Evolutionary conservation across 2,797 vertebrate species (phyloP), one percentile per base, ranked within the genome.

Genomic region (Phrynocephalus forsythii): DNA sequence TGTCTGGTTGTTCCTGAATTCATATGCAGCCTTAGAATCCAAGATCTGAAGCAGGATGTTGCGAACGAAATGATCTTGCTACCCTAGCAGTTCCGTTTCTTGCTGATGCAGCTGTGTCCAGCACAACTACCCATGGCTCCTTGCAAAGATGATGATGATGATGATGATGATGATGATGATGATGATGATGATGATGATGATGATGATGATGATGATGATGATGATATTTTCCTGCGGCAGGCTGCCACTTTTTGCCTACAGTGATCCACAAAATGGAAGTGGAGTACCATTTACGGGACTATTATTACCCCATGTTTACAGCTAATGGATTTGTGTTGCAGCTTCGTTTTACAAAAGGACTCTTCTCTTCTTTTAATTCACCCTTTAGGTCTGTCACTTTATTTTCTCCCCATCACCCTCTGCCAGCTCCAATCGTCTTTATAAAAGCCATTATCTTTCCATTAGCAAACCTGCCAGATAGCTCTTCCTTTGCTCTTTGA

Each of bases 401-500:
- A 87, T 92, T 92, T 92, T 82, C 90, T 89, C 92, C 89, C 86
- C 91, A 82, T 92, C 90, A 56, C 52, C 52, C 52, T 56, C 86
- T 91, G 90, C 93, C 90, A 63, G 60, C 15, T 63, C 60, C 60
- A 63, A 86, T 92, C 92, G 83, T 90, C 87, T 89, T 95, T 90
- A 90, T 88, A 91, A 94, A 96, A 92, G 92, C 92, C 93, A 95
- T 96, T 94, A 93, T 94, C 91, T 93, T 93, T 95, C 95, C 94
- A 94, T 95, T 94, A 95, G 92, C 77, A 91, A 94, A 92, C 91
- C 93, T 94, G 94, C 91, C 86, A 93, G 85, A 83, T 90, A 92
- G 89, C 92, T 95, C 91, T 95, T 95, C 87, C 90, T 92, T 15
- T 86, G 93, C 92, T 91, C 94, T 96, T 95, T 94, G 94, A 94